Evolutionary conservation across 2,113 vertebrate genomes (phyloP).

Genomic region (Neomonachus schauinslandi): DNA sequence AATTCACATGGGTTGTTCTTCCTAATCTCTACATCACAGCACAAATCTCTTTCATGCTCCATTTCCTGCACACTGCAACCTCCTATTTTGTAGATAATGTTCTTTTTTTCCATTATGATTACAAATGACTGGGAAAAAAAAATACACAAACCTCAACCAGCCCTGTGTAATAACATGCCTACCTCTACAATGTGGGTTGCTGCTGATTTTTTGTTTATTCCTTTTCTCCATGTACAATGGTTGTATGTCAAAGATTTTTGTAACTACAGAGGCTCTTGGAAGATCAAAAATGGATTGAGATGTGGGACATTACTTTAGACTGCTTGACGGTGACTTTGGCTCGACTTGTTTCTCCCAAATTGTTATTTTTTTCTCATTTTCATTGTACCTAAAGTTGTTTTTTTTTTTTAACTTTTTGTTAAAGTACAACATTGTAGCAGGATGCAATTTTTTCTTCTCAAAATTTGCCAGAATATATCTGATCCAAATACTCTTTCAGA

Average conservation of each 20-base stretch:
- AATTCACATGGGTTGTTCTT: conserved; percentile 78
- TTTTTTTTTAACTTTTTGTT: background rate
- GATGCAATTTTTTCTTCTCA: background rate
- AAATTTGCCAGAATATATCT: background rate
- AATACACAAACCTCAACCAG: background rate
- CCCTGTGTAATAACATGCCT: conserved; percentile 14
- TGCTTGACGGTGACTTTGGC: background rate
- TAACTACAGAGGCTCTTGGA: background rate
- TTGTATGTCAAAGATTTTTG: background rate
- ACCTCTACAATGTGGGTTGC: background rate
- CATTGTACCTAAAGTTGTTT: background rate
- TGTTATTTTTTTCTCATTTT: background rate
- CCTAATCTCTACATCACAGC: conserved; percentile 84
- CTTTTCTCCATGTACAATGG: background rate
- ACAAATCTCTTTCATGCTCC: conserved; percentile 85
- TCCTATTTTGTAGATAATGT: conserved; percentile 77
- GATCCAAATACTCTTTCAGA: background rate
- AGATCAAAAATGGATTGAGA: background rate
- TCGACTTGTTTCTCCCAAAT: background rate
- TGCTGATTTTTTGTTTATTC: conserved; percentile 22
- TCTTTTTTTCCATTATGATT: conserved; percentile 71
- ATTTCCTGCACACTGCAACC: conserved; percentile 76
- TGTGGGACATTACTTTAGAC: background rate
- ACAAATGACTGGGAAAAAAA: conserved; percentile 59
- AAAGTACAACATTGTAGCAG: background rate